phyloP scores from a whole-genome alignment of 1,140 invertebrate genomes.

The Lepidurus packardi region DNA sequence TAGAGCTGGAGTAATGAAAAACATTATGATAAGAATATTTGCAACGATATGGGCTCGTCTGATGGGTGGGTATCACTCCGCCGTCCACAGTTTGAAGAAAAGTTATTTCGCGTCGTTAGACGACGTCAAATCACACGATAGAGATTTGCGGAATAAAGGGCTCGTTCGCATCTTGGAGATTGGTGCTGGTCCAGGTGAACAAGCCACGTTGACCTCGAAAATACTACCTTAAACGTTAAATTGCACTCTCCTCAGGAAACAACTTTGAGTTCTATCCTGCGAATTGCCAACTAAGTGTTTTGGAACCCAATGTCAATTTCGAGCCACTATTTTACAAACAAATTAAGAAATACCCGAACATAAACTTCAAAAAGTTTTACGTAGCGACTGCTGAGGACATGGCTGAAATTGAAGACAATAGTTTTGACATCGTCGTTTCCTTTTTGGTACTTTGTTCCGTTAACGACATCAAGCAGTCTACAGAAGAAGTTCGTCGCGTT shows the following conservation, averaged over 20 bases:
- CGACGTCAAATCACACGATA: slow-evolving; percentile 31
- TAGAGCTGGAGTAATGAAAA: background rate
- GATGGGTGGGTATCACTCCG: slow-evolving; percentile 31
- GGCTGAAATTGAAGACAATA: slow-evolving; percentile 39
- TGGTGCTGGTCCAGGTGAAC: slow-evolving; percentile 38
- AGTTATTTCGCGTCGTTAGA: slow-evolving; percentile 32
- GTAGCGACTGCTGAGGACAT: slow-evolving; percentile 43
- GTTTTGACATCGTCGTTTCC: slow-evolving; percentile 43
- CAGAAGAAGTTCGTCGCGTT: slow-evolving; percentile 43
- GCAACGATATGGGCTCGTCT: slow-evolving; percentile 22
- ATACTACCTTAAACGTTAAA: background rate
- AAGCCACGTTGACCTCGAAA: background rate
- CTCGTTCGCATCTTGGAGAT: slow-evolving; percentile 40
- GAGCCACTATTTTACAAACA: slow-evolving; percentile 29
- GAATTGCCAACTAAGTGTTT: slow-evolving; percentile 34
- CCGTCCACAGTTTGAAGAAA: slow-evolving; percentile 31
- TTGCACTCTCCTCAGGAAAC: slow-evolving; percentile 32
- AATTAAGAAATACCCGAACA: slow-evolving; percentile 27
- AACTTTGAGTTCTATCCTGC: slow-evolving; percentile 41
- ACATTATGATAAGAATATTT: slow-evolving; percentile 24
- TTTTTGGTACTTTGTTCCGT: slow-evolving; percentile 44
- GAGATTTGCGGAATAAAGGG: slow-evolving; percentile 26
- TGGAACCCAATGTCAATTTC: slow-evolving; percentile 36
- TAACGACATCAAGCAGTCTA: slow-evolving; percentile 36
- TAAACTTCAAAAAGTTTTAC: slow-evolving; percentile 37